Percentiles rank a stretch among this genome's conserved stretches.
Conservation (phyloP, 2,797 vertebrate genomes). For the Tapera naevia region DNA sequence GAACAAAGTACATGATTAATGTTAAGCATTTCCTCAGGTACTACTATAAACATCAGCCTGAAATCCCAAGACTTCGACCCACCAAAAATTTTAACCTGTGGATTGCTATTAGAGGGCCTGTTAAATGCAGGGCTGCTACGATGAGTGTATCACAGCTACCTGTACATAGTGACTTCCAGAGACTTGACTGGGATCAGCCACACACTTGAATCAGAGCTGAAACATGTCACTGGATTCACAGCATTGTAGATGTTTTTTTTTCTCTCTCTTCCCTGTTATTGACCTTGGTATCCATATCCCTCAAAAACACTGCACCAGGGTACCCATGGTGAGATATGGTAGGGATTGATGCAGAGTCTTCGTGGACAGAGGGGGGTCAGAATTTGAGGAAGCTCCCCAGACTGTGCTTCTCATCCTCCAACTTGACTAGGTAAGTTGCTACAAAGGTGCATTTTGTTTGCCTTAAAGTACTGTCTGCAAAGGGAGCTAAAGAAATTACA, state of each 20-base stretch:
- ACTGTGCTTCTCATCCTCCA: background rate
- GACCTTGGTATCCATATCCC: background rate
- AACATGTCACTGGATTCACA: background rate
- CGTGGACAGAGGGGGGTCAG: background rate
- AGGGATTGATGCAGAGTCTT: background rate
- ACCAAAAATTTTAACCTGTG: background rate
- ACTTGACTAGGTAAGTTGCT: background rate
- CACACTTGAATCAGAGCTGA: background rate
- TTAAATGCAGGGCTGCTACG: background rate
- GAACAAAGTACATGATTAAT: background rate
- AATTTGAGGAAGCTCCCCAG: background rate
- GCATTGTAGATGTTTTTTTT: background rate
- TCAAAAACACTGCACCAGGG: background rate
- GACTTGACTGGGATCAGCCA: background rate
- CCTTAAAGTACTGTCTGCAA: background rate
- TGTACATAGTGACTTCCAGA: background rate
- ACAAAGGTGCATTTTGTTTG: background rate
- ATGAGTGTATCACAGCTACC: background rate
- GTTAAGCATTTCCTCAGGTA: background rate
- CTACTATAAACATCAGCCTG: background rate
- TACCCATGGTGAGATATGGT: background rate
- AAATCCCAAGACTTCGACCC: background rate
- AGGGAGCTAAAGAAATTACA: background rate
- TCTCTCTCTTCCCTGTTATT: background rate
- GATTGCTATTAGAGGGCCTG: background rate